Base-by-base conservation (phyloP, 1,140 invertebrate species). In the Armadillidium nasatum region DNA sequence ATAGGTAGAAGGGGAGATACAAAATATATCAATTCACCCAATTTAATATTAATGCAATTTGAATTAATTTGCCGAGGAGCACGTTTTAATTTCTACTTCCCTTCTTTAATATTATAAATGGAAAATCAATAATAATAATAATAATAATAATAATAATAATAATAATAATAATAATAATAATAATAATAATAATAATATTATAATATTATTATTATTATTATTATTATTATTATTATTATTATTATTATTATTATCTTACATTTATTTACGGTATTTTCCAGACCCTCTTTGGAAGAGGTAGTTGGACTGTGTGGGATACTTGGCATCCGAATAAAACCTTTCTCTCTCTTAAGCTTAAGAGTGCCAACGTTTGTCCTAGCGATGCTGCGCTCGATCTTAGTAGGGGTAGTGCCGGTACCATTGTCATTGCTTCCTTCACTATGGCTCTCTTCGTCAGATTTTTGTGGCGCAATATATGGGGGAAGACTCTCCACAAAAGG, bases 301-400 rank as follows among this genome's bases (percentile, higher is more conserved):
- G 1, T 33, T 2, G 11, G 50, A 19, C 50, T 15, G 11, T 60
- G 50, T 60, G 50, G 50, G 3, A 60, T 19, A 13, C 50, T 60
- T 60, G 50, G 50, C 50, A 60, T 60, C 50, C 50, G 11, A 19
- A 60, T 60, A 19, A 60, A 60, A 19, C 50, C 50, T 60, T 19
- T 60, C 50, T 60, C 50, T 60, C 50, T 60, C 19, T 60, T 60
- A 19, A 60, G 50, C 50, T 60, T 60, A 19, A 60, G 50, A 60
- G 50, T 60, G 50, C 50, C 50, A 60, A 60, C 50, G 50, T 60
- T 60, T 13, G 50, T 60, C 50, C 50, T 60, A 7, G 50, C 50
- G 50, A 60, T 60, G 19, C 50, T 60, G 11, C 50, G 11, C 19
- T 60, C 50, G 50, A 60, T 60, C 50, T 60, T 60, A 4, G 50